Percentiles rank a stretch among this genome's conserved stretches.
Conservation (phyloP, 2,888 invertebrate species). For the Hesperia comma region DNA sequence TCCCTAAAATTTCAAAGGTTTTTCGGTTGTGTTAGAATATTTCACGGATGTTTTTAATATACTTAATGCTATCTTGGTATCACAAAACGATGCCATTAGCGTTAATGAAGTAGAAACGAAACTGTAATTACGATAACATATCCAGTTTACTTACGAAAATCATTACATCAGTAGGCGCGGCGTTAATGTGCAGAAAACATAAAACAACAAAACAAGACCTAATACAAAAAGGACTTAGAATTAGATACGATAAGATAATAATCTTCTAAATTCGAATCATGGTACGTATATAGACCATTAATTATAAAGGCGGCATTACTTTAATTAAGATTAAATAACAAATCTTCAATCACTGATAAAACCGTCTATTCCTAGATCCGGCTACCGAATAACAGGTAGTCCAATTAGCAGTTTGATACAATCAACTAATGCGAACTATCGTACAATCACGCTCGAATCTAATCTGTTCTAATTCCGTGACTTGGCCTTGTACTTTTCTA, state of each 20-base stretch:
- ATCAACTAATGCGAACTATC: conserved; percentile 28
- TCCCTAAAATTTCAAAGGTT: no score
- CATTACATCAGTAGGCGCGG: no score
- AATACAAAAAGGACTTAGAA: no score
- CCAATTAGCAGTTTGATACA: conserved; percentile 19
- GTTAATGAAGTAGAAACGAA: no score
- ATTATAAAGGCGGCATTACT: conserved; percentile 8
- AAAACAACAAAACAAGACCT: no score
- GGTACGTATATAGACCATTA: not conserved
- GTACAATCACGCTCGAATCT: conserved; percentile 28
- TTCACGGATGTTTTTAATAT: no score
- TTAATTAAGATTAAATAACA: conserved; percentile 15
- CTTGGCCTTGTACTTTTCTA: conserved; percentile 23
- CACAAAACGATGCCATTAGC: no score
- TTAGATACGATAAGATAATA: conserved; percentile 2
- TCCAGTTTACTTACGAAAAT: no score
- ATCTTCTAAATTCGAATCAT: not conserved
- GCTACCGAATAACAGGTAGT: conserved; percentile 35
- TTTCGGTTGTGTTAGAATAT: no score
- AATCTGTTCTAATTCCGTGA: conserved; percentile 21
- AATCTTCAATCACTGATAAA: conserved; percentile 7
- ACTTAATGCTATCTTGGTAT: no score
- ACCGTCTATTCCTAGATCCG: conserved; percentile 17
- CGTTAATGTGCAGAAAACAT: no score
- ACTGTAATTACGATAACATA: no score